Percentiles rank a stretch among this genome's conserved stretches.
These are phyloP conservation scores for Ormia ochracea DNA, from an alignment of 2,888 invertebrate species.

Conservation along the genomic window DNA sequence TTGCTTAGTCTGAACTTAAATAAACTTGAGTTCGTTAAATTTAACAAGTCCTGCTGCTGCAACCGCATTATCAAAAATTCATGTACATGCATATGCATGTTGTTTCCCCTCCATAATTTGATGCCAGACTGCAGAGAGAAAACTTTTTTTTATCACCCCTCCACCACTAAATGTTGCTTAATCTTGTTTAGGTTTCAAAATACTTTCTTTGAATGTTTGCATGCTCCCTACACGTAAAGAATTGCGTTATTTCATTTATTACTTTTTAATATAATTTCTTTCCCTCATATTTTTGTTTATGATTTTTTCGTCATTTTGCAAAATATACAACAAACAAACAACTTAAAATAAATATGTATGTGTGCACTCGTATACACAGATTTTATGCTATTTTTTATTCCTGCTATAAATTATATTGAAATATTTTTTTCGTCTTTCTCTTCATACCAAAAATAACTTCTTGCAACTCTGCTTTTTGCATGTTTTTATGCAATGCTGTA, in stretches of 20 bases:
- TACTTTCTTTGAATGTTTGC: not conserved
- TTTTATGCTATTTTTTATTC: constrained; percentile 48
- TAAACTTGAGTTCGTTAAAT: not conserved
- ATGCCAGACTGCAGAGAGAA: not conserved
- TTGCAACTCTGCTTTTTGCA: not conserved
- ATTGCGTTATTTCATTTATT: constrained; percentile 31
- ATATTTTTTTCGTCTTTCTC: constrained; percentile 28
- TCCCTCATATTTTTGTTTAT: not conserved
- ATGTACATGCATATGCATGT: not conserved
- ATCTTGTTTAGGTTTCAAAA: not conserved
- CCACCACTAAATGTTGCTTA: not conserved
- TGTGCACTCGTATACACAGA: too few relatives aligned
- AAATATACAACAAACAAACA: constrained; percentile 6
- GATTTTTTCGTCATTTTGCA: constrained; percentile 5
- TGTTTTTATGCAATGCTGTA: not conserved
- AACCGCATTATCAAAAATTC: constrained; percentile 5
- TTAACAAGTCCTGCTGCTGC: not conserved
- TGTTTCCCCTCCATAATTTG: not conserved
- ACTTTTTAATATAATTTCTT: not conserved
- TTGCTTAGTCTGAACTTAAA: too few relatives aligned
- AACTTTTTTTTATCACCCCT: not conserved
- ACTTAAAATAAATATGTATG: constrained; percentile 56
- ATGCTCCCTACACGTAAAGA: constrained; percentile 24
- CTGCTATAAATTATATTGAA: constrained; percentile 57
- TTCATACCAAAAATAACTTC: not conserved